phyloP scores from a whole-genome alignment of 2,888 invertebrate species.

The Ditylenchus weischeri region DNA sequence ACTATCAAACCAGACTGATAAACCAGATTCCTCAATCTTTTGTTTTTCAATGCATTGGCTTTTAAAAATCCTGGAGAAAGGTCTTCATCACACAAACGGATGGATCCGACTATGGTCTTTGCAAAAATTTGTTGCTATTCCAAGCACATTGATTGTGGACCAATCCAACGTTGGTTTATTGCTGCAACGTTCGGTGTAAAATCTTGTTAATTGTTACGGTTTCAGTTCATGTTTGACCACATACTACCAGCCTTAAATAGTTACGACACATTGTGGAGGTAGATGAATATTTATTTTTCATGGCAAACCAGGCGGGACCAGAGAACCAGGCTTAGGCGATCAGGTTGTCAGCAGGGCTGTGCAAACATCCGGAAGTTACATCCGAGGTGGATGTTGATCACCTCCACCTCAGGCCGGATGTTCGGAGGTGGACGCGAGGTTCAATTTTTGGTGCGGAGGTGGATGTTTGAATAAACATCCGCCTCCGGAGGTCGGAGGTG shows the following conservation, averaged over 20 bases:
- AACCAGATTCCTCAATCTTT: background rate
- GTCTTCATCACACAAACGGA: background rate
- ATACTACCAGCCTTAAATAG: conserved; percentile 3
- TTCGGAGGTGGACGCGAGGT: too few relatives aligned
- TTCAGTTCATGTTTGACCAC: background rate
- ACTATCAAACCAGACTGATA: background rate
- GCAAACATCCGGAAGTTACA: too few relatives aligned
- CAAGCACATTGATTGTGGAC: background rate
- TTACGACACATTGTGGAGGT: conserved; percentile 7
- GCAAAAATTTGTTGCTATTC: conserved; percentile 7
- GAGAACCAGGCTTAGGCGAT: too few relatives aligned
- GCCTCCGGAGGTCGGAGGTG: too few relatives aligned
- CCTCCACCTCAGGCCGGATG: too few relatives aligned
- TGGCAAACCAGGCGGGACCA: background rate
- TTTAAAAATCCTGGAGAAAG: background rate
- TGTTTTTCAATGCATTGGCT: conserved; percentile 2
- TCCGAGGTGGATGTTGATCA: too few relatives aligned
- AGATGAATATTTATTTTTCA: background rate
- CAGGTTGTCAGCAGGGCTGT: too few relatives aligned
- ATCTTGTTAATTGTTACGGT: background rate
- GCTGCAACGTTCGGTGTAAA: background rate
- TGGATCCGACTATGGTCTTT: conserved; percentile 5
- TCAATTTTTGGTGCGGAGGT: too few relatives aligned
- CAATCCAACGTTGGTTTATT: background rate
- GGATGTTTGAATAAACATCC: too few relatives aligned